These are phyloP conservation scores for Arenicola marina DNA, from an alignment of 2,888 invertebrate species.

Conservation along the genomic window DNA sequence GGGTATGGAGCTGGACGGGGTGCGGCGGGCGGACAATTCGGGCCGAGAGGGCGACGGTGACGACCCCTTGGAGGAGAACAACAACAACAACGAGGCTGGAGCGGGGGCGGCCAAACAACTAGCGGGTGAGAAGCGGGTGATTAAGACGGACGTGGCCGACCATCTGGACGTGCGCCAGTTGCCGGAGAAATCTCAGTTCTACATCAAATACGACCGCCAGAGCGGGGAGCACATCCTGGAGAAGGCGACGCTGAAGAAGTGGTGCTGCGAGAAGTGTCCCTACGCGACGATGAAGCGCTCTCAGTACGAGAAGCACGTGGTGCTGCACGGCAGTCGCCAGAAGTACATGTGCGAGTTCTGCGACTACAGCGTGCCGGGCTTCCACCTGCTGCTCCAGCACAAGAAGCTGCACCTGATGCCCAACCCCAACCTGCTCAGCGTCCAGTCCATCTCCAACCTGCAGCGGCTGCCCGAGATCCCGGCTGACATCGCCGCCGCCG, in stretches of 20 bases:
- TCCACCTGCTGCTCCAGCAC: slow-evolving; percentile 82
- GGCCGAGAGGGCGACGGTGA: too few relatives aligned
- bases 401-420: slow-evolving; percentile 71
- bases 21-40: too few relatives aligned
- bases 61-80: too few relatives aligned
- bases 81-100: neutral
- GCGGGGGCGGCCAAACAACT: too few relatives aligned
- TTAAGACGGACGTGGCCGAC: neutral
- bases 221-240: slow-evolving; percentile 70
- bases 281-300: slow-evolving; percentile 84
- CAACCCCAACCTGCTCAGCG: slow-evolving; percentile 53
- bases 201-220: slow-evolving; percentile 34
- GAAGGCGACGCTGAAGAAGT: slow-evolving; percentile 75
- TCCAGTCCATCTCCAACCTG: slow-evolving; percentile 55
- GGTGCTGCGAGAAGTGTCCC: slow-evolving; percentile 70
- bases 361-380: slow-evolving; percentile 79
- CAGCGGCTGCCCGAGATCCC: slow-evolving; percentile 62
- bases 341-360: slow-evolving; percentile 81
- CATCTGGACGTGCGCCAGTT: slow-evolving; percentile 7
- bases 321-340: slow-evolving; percentile 81
- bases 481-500: slow-evolving; percentile 64
- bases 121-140: neutral
- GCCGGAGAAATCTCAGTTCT: slow-evolving; percentile 18
- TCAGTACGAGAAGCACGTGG: slow-evolving; percentile 81
- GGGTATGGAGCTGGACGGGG: neutral